These are phyloP conservation scores for Anguilla japonica DNA, from an alignment of 2,113 vertebrate species.

Conservation along the genomic window DNA sequence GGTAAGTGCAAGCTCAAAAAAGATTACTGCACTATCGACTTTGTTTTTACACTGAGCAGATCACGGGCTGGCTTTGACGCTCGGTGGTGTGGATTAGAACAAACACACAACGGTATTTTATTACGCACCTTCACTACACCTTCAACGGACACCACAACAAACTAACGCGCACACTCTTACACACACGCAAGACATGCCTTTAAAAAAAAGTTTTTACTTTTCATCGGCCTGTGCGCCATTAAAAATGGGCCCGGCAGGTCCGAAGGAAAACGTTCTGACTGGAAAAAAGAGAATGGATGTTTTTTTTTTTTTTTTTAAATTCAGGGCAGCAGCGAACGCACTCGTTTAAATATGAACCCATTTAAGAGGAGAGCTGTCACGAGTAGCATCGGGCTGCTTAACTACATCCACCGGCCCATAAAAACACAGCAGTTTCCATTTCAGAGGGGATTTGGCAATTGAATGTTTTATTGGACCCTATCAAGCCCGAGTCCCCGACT, in stretches of 20 bases:
- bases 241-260: neutral
- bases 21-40: no score
- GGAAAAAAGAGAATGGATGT: neutral
- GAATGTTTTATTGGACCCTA: slow-evolving; percentile 3
- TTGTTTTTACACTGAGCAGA: no score
- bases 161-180: neutral
- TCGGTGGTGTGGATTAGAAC: no score
- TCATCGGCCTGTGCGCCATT: no score
- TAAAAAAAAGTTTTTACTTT: no score
- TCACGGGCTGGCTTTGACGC: no score
- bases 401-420: neutral
- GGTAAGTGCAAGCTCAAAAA: no score
- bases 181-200: neutral
- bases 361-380: neutral
- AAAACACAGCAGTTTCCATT: neutral
- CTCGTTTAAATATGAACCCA: neutral
- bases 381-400: neutral
- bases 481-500: neutral
- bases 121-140: no score
- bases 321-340: neutral
- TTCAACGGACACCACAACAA: neutral
- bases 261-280: neutral
- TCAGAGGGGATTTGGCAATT: slow-evolving; percentile 10
- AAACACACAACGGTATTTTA: no score
- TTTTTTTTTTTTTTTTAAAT: neutral